Percentiles rank a stretch among this genome's conserved stretches.
phyloP scores from a whole-genome alignment of 2,888 invertebrate genomes.

The Notodonta ziczac region DNA sequence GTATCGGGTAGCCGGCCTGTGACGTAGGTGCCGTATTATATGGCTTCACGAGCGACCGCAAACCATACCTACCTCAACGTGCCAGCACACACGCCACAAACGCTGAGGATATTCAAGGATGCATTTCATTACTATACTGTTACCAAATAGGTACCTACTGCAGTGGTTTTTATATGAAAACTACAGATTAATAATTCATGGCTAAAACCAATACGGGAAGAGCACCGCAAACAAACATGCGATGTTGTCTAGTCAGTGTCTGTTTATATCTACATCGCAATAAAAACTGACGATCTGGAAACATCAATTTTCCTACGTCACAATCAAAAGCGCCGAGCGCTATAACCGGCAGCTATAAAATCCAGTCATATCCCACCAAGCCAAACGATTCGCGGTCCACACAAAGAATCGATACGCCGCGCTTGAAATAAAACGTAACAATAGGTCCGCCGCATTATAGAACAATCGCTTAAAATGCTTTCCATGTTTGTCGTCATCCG shows the following conservation, averaged over 20 bases:
- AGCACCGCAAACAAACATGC: not conserved
- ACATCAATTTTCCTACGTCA: slow-evolving; percentile 6
- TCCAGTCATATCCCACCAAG: slow-evolving; percentile 18
- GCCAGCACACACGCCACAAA: slow-evolving; percentile 17
- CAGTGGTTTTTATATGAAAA: not conserved
- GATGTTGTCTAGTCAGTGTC: not conserved
- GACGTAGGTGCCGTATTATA: slow-evolving; percentile 64
- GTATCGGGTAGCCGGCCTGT: slow-evolving; percentile 66
- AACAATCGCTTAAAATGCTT: slow-evolving; percentile 81
- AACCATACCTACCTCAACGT: slow-evolving; percentile 43
- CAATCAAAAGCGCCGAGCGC: slow-evolving; percentile 12
- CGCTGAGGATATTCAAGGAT: slow-evolving; percentile 23
- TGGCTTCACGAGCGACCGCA: slow-evolving; percentile 72
- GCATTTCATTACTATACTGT: no score
- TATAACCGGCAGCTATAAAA: slow-evolving; percentile 25
- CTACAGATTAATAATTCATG: not conserved
- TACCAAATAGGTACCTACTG: no score
- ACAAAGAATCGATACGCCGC: slow-evolving; percentile 65
- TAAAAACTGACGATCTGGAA: slow-evolving; percentile 7
- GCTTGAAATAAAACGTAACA: slow-evolving; percentile 76
- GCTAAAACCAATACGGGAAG: no score
- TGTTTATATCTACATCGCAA: not conserved
- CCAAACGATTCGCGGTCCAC: slow-evolving; percentile 17
- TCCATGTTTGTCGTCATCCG: slow-evolving; percentile 79
- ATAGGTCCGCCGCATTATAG: slow-evolving; percentile 64